Base-by-base conservation (phyloP, 2,888 invertebrate genomes). In the Agrochola litura region DNA sequence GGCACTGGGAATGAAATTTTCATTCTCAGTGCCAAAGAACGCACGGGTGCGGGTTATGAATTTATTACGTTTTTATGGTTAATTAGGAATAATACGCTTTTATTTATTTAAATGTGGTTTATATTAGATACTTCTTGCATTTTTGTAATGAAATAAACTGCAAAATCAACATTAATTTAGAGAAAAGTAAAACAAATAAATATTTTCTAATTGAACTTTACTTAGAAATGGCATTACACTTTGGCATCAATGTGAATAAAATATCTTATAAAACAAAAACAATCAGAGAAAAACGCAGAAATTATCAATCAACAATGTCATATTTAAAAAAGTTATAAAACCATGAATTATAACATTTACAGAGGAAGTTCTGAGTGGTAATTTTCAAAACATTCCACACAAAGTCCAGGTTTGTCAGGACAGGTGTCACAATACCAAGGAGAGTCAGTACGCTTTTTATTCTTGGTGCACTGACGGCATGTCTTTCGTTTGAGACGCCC, bases 321-420 rank as follows among this genome's bases (percentile, higher is more conserved):
- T 16, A 64, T 64, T 63, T 41, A 64, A 6, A 64, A 64, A 64
- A 8, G n/a, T 64, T 43, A 25, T 66, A 41, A 41, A 41, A 43
- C 43, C 9, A 10, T 43, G 37, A 43, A 43, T 43, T 10, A 9
- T 9, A 43, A 43, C 43, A 43, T 10, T 43, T 52, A 66, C 49
- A 49, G 8, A 12, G 4, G 10, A 66, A 67, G 66, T 52, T 67
- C 49, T 67, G 49, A 67, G 49, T 67, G 66, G 66, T 67, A 52
- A 67, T 52, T 67, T 1, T 67, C 30, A 12, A 52, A 67, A 67
- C 66, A 66, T 10, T 6, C 6, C 66, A 68, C 67, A 54, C 67
- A 58, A 70, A 81, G 75, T 41, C 81, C 75, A 69, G 81, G 81
- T 65, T 73, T 75, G 64, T 73, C 74, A 65, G 81, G 81, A 70